Evolutionary conservation across 2,888 invertebrate genomes (phyloP).

Genomic region (Eilema sororculum): DNA sequence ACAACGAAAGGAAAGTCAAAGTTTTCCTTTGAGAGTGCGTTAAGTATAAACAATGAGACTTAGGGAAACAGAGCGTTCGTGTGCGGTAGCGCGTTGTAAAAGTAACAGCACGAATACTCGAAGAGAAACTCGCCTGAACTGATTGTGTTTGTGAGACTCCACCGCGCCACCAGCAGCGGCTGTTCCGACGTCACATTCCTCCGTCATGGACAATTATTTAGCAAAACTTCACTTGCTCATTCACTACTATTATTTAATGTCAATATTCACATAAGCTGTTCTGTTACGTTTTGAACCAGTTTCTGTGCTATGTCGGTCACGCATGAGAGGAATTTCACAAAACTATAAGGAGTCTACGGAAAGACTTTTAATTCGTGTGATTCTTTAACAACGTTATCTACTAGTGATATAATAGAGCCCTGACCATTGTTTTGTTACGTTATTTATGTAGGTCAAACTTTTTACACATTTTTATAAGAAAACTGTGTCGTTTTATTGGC

Average conservation of each 20-base stretch:
- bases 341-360: neutral
- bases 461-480: neutral
- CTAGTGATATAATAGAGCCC: neutral
- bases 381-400: neutral
- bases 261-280: constrained; percentile 37
- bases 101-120: constrained; percentile 86
- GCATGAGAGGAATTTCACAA: constrained; percentile 1
- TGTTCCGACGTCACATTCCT: constrained; percentile 74
- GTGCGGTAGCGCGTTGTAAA: constrained; percentile 86
- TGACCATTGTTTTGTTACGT: neutral
- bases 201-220: constrained; percentile 68
- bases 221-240: constrained; percentile 59
- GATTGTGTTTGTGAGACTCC: constrained; percentile 79
- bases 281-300: constrained; percentile 17
- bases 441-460: neutral
- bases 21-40: constrained; percentile 71
- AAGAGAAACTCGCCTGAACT: constrained; percentile 85
- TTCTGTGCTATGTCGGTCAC: constrained; percentile 1
- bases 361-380: neutral
- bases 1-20: constrained; percentile 78
- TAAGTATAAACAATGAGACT: constrained; percentile 77
- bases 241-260: constrained; percentile 47
- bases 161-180: constrained; percentile 3
- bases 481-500: neutral
- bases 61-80: constrained; percentile 86